Evolutionary conservation across 1,140 invertebrate species (phyloP).

Genomic region (Trichomalopsis sarcophagae): DNA sequence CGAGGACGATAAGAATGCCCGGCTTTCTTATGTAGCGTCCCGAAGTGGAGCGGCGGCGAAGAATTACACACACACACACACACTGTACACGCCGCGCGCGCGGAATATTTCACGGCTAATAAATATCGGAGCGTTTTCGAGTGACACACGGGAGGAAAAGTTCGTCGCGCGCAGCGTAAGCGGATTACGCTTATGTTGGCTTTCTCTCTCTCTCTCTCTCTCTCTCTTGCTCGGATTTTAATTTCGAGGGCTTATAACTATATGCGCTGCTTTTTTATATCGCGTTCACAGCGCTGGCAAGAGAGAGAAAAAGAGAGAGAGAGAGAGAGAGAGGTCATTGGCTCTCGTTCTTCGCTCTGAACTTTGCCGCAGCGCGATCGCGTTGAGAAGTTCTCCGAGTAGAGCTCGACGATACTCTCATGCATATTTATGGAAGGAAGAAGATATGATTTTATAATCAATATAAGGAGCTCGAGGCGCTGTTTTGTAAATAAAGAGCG

Average conservation of each 20-base stretch:
- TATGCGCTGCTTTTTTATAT: conserved; percentile 26
- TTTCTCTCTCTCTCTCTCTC: too few relatives aligned
- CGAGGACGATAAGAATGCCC: conserved; percentile 18
- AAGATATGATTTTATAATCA: conserved; percentile 21
- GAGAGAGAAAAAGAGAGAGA: too few relatives aligned
- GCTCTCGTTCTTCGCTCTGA: too few relatives aligned
- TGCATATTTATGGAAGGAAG: not conserved
- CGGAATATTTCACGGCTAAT: not conserved
- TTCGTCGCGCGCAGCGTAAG: not conserved
- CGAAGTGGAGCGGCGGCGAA: not conserved
- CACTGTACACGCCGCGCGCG: not conserved
- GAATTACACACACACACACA: conserved; percentile 5
- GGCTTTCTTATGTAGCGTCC: not conserved
- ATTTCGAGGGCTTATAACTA: conserved; percentile 18
- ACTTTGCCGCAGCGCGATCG: too few relatives aligned
- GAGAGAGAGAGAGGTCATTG: conserved; percentile 10
- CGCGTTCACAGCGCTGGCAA: not conserved
- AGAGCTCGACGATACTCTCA: not conserved
- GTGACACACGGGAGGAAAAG: not conserved
- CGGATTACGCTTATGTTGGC: conserved; percentile 26
- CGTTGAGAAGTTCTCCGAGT: too few relatives aligned
- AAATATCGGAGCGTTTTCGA: conserved; percentile 13
- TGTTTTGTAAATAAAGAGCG: conserved; percentile 19
- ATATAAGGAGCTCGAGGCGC: not conserved
- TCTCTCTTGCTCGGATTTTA: not conserved